Conservation (phyloP, 1,140 invertebrate species). For the Ostrea edulis region DNA sequence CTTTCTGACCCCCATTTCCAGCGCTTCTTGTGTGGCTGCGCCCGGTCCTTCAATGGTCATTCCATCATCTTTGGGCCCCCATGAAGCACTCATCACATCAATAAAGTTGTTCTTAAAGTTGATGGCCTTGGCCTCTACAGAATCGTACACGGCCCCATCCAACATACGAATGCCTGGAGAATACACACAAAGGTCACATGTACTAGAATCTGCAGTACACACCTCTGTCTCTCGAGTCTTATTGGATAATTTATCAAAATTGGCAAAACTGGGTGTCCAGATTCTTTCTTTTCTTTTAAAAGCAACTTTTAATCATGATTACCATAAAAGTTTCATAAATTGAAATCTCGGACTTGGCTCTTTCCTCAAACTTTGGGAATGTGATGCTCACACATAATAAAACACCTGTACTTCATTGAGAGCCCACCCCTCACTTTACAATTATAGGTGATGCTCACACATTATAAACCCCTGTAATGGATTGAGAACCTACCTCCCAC, state of each 20-base stretch:
- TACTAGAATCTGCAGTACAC: background rate
- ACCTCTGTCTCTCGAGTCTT: too few relatives aligned
- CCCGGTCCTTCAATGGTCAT: conserved; percentile 76
- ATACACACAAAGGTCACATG: background rate
- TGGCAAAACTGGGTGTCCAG: too few relatives aligned
- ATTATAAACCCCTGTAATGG: background rate
- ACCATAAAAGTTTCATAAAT: too few relatives aligned
- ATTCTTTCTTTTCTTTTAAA: too few relatives aligned
- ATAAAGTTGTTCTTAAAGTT: conserved; percentile 74
- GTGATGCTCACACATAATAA: too few relatives aligned
- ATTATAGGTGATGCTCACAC: conserved; percentile 96
- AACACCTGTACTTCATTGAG: background rate
- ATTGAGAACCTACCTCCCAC: conserved; percentile 87
- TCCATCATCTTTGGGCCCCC: conserved; percentile 79
- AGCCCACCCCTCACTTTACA: conserved; percentile 91
- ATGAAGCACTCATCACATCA: conserved; percentile 80
- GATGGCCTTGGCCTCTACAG: conserved; percentile 71
- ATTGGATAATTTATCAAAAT: too few relatives aligned
- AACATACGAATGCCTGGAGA: conserved; percentile 77
- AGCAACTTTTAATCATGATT: too few relatives aligned
- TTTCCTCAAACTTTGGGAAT: too few relatives aligned
- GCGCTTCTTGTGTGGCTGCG: conserved; percentile 70
- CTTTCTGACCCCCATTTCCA: conserved; percentile 73
- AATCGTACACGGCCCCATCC: conserved; percentile 78
- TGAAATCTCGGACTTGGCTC: background rate